phyloP scores from a whole-genome alignment of 1,140 invertebrate genomes.

The Belonocnema kinseyi region DNA sequence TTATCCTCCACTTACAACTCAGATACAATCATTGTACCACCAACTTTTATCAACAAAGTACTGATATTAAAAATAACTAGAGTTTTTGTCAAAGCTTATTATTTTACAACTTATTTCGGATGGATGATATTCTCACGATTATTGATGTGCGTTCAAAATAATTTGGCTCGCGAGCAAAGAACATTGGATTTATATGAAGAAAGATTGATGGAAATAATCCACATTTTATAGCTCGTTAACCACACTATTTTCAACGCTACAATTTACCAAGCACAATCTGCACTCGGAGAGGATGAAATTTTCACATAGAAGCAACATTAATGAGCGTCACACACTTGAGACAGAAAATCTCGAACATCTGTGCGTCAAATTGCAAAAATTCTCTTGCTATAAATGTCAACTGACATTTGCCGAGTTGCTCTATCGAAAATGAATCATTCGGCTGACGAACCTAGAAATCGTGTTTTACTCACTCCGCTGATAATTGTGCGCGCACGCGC shows the following conservation, averaged over 20 bases:
- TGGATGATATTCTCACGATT: neutral
- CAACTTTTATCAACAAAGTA: neutral
- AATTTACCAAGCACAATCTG: neutral
- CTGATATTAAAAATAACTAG: neutral
- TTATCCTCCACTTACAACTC: neutral
- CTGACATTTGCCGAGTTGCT: neutral
- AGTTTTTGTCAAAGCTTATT: neutral
- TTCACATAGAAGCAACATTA: slow-evolving; percentile 13
- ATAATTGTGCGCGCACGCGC: slow-evolving; percentile 2
- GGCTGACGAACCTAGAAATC: slow-evolving; percentile 8
- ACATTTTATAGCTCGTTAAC: neutral
- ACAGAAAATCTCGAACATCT: slow-evolving; percentile 12
- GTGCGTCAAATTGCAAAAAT: slow-evolving; percentile 17
- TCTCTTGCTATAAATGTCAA: slow-evolving; percentile 8
- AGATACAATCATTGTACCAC: no score
- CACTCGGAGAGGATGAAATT: neutral
- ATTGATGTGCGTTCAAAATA: neutral
- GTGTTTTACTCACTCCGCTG: neutral
- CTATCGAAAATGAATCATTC: neutral
- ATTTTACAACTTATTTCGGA: neutral
- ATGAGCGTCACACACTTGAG: neutral
- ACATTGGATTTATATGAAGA: neutral
- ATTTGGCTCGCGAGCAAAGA: neutral
- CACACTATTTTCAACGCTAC: neutral
- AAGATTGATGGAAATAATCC: no score